Conservation (phyloP, 2,888 invertebrate genomes). For the Eucera pruinosa region DNA sequence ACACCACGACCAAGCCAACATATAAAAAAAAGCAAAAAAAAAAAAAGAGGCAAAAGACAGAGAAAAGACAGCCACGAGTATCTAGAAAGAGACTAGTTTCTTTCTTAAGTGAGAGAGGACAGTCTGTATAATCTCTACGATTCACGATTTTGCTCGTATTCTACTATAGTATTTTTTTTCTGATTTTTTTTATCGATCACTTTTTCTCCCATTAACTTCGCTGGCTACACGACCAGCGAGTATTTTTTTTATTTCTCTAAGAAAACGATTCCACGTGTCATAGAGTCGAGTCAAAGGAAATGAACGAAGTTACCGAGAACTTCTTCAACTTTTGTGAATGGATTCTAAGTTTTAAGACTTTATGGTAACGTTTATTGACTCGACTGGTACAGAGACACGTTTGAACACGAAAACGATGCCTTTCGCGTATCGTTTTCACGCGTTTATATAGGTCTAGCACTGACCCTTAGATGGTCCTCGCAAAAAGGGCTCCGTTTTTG, state of each 20-base stretch:
- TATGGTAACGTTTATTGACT: background rate
- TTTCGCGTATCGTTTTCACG: slow-evolving; percentile 10
- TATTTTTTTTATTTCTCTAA: background rate
- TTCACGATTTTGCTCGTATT: slow-evolving; percentile 17
- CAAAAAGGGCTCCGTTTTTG: slow-evolving; percentile 25
- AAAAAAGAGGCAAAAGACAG: slow-evolving; percentile 7
- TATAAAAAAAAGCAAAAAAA: slow-evolving; percentile 30
- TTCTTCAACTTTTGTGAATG: background rate
- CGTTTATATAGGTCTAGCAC: slow-evolving; percentile 66
- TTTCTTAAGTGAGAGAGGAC: slow-evolving; percentile 6
- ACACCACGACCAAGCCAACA: slow-evolving; percentile 83
- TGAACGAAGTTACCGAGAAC: background rate
- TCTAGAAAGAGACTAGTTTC: slow-evolving; percentile 8
- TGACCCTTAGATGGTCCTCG: slow-evolving; percentile 74
- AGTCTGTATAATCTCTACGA: slow-evolving; percentile 6
- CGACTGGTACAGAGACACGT: slow-evolving; percentile 9
- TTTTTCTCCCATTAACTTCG: slow-evolving; percentile 17
- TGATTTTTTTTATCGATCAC: slow-evolving; percentile 20
- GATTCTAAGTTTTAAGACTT: background rate
- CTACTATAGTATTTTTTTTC: background rate
- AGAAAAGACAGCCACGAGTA: slow-evolving; percentile 59
- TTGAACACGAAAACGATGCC: slow-evolving; percentile 17
- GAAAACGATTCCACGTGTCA: background rate
- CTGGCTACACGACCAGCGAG: slow-evolving; percentile 2
- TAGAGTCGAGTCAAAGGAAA: background rate